Percentiles rank a stretch among this genome's conserved stretches.
Evolutionary conservation across 2,113 vertebrate genomes (phyloP).

Genomic region (Catharus bicknelli): DNA sequence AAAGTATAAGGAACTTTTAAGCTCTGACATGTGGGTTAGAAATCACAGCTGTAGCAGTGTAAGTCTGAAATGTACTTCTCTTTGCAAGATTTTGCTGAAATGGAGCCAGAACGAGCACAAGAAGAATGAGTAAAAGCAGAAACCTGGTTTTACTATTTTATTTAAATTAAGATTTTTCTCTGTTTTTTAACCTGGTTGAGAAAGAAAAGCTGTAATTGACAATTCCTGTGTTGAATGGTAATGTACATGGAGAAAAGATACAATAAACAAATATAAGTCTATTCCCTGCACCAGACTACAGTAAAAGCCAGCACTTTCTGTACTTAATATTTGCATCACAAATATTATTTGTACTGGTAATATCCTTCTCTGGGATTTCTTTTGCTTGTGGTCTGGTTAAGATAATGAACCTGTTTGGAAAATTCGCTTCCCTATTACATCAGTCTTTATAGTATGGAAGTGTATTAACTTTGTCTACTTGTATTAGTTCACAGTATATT

Average conservation of each 20-base stretch:
- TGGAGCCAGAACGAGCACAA: background rate
- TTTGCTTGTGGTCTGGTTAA: background rate
- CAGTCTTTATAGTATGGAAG: background rate
- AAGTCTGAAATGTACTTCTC: background rate
- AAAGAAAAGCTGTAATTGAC: background rate
- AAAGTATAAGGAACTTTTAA: background rate
- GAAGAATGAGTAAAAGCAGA: background rate
- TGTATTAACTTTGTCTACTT: background rate
- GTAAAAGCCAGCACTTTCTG: background rate
- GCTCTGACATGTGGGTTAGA: background rate
- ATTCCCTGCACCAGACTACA: background rate
- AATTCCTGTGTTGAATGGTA: background rate
- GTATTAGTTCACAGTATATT: background rate
- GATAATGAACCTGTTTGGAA: background rate
- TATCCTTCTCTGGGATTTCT: background rate
- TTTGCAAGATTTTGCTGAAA: background rate
- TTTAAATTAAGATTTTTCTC: background rate
- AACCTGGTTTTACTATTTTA: background rate
- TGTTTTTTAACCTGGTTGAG: background rate
- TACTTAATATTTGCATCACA: background rate
- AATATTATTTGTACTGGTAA: background rate
- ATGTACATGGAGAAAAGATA: background rate
- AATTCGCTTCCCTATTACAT: background rate
- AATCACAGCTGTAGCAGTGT: background rate
- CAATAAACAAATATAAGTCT: background rate